A percentile compares a stretch with the other conserved stretches of the same genome.
Conservation (phyloP, 2,888 invertebrate genomes). For the Cecidostiba fungosa region DNA sequence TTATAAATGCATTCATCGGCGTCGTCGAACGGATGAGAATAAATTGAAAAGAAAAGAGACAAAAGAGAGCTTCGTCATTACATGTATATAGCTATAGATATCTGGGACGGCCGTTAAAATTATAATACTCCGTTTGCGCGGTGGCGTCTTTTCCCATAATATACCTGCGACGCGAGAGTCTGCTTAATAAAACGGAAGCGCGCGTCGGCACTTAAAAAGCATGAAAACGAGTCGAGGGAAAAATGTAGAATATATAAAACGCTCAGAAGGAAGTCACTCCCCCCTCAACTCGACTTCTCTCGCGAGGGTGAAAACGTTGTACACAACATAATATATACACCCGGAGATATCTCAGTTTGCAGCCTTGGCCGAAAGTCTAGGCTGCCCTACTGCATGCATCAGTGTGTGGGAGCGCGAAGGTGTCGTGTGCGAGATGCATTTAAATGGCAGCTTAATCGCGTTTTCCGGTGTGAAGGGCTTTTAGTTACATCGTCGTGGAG, state of each 20-base stretch:
- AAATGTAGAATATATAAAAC: conserved; percentile 26
- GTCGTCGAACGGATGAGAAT: background rate
- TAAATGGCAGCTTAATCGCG: conserved; percentile 23
- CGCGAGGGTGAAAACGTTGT: background rate
- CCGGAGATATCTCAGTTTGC: background rate
- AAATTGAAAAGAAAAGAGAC: conserved; percentile 4
- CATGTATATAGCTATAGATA: background rate
- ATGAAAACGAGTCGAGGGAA: background rate
- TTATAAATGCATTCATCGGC: background rate
- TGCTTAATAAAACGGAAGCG: conserved; percentile 55
- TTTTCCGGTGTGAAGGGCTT: background rate
- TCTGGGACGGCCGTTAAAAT: conserved; percentile 20
- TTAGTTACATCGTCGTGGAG: background rate
- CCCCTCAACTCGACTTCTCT: background rate
- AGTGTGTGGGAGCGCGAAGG: background rate
- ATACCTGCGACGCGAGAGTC: background rate
- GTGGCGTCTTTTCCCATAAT: conserved; percentile 23
- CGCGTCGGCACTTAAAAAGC: conserved; percentile 43
- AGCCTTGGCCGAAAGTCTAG: conserved; percentile 20
- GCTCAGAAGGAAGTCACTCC: conserved; percentile 27
- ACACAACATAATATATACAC: background rate
- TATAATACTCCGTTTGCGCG: conserved; percentile 8
- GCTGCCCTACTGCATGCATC: background rate
- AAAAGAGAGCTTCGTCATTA: background rate
- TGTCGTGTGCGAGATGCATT: conserved; percentile 18